These are phyloP conservation scores for Drosophila acutilabella DNA, from an alignment of 2,888 invertebrate species.

Conservation along the genomic window DNA sequence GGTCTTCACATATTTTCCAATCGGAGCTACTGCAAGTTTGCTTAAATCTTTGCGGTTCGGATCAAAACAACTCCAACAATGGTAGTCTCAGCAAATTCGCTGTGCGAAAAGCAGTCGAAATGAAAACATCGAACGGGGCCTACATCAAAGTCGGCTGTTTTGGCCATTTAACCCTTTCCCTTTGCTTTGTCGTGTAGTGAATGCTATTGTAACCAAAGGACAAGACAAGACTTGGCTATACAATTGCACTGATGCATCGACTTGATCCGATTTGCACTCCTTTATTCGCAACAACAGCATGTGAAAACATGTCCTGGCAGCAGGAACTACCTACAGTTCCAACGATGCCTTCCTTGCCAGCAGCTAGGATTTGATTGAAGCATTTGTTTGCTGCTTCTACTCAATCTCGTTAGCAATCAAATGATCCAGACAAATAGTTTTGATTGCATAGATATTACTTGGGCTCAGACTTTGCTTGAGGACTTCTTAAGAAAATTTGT, in stretches of 20 bases:
- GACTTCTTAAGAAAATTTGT: too few species aligned
- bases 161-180: constrained; percentile 68
- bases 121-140: constrained; percentile 13
- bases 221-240: constrained; percentile 33
- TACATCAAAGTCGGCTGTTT: constrained; percentile 55
- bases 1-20: constrained; percentile 1
- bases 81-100: constrained; percentile 22
- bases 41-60: constrained; percentile 58
- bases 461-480: neutral
- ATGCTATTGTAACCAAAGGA: constrained; percentile 56
- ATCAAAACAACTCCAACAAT: constrained; percentile 66
- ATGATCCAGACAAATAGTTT: constrained; percentile 40
- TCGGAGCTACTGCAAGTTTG: neutral
- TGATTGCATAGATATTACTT: constrained; percentile 21
- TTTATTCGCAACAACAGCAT: constrained; percentile 16
- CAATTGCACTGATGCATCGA: constrained; percentile 61
- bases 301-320: neutral
- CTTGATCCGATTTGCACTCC: constrained; percentile 70
- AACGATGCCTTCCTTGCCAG: constrained; percentile 36
- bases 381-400: constrained; percentile 28
- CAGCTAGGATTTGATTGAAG: constrained; percentile 47
- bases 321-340: neutral
- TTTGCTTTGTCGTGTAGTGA: constrained; percentile 27
- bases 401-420: constrained; percentile 63
- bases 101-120: constrained; percentile 26